These are phyloP conservation scores for Prorops nasuta DNA, from an alignment of 1,140 invertebrate species.

Conservation along the genomic window DNA sequence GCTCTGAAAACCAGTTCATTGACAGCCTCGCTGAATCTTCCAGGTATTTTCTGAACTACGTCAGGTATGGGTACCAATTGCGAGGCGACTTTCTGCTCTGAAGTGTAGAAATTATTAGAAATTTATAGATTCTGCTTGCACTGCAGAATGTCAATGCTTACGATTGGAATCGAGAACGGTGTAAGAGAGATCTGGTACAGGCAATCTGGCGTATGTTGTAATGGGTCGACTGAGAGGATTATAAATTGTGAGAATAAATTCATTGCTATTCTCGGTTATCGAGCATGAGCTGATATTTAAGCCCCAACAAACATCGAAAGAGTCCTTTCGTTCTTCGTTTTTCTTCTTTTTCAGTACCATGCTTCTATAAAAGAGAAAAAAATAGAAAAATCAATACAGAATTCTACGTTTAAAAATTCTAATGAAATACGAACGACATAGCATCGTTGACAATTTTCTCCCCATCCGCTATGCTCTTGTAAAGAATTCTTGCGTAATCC, in stretches of 20 bases:
- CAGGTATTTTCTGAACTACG: conserved; percentile 62
- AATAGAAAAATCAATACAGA: conserved; percentile 3
- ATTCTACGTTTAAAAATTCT: background rate
- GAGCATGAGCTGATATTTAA: conserved; percentile 67
- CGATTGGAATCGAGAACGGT: conserved; percentile 63
- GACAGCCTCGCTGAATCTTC: conserved; percentile 60
- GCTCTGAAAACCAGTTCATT: conserved; percentile 70
- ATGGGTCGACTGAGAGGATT: conserved; percentile 76
- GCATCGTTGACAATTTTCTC: conserved; percentile 44
- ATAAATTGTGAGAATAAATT: conserved; percentile 72
- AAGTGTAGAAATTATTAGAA: no score
- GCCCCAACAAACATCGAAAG: conserved; percentile 64
- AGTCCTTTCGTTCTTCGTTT: no score
- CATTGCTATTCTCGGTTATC: conserved; percentile 63
- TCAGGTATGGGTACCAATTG: conserved; percentile 67
- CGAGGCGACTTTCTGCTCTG: conserved; percentile 37
- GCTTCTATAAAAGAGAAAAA: conserved; percentile 22
- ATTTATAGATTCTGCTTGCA: no score
- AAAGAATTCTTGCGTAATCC: conserved; percentile 79
- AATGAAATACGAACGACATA: no score
- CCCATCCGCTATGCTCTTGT: conserved; percentile 59
- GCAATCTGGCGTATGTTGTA: conserved; percentile 68
- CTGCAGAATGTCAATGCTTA: conserved; percentile 38
- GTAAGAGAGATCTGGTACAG: conserved; percentile 64
- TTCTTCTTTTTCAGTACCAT: no score